phyloP scores from a whole-genome alignment of 2,113 vertebrate genomes.

The Hystrix brachyura region DNA sequence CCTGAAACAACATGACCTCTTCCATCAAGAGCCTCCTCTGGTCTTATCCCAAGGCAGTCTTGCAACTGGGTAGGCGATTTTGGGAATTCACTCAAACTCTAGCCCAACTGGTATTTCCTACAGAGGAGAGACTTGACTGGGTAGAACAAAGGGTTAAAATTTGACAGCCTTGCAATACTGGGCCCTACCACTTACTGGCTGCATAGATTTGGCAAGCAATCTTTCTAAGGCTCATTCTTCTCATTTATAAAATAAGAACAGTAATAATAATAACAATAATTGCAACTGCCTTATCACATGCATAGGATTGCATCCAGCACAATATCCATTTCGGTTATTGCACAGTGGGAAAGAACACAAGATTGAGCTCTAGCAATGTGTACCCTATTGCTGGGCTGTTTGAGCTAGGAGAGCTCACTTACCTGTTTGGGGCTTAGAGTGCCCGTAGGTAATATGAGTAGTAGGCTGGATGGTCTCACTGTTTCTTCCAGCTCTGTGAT shows the following conservation, averaged over 20 bases:
- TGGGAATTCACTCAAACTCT: neutral
- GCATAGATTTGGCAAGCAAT: neutral
- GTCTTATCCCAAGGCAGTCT: neutral
- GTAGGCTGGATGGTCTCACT: neutral
- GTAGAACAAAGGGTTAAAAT: neutral
- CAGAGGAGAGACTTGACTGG: neutral
- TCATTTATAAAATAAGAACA: constrained; percentile 12
- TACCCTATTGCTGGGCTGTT: neutral
- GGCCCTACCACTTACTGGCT: neutral
- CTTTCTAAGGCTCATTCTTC: neutral
- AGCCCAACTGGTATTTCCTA: neutral
- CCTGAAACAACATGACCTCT: neutral
- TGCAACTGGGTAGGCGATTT: neutral
- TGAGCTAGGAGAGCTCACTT: neutral
- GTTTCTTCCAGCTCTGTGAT: neutral
- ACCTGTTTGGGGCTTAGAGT: neutral
- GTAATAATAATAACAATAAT: neutral
- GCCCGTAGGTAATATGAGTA: neutral
- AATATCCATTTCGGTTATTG: neutral
- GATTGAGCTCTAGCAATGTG: neutral
- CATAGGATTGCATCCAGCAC: neutral
- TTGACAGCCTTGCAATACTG: neutral
- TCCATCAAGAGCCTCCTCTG: neutral
- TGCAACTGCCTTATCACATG: neutral
- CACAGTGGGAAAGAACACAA: neutral